phyloP scores from a whole-genome alignment of 2,113 vertebrate genomes.

The Gadus macrocephalus region DNA sequence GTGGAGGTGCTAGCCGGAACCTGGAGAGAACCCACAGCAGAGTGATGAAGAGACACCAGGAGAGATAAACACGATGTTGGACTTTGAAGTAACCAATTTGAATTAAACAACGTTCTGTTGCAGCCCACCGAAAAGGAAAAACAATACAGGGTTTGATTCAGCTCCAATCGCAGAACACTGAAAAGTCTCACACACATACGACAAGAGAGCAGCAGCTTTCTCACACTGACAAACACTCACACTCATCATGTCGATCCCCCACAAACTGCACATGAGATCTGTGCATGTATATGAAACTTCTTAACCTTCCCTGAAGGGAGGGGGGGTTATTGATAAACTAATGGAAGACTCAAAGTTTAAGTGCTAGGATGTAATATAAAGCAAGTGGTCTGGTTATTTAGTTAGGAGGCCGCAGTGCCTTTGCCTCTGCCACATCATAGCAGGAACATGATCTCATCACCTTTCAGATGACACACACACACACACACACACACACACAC shows the following conservation, averaged over 20 bases:
- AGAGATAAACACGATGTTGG: not conserved
- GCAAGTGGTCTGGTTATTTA: too few relatives aligned
- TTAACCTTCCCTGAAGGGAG: too few relatives aligned
- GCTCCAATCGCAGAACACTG: conserved; percentile 22
- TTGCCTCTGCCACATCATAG: not conserved
- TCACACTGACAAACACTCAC: not conserved
- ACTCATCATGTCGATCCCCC: not conserved
- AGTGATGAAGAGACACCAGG: not conserved
- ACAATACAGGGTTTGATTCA: conserved; percentile 19
- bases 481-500: too few relatives aligned
- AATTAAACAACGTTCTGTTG: conserved; percentile 16
- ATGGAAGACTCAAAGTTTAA: too few relatives aligned
- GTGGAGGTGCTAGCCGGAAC: conserved; percentile 25
- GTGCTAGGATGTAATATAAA: too few relatives aligned
- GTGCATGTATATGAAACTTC: too few relatives aligned
- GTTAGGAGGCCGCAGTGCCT: too few relatives aligned
- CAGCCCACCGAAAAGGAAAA: conserved; percentile 33
- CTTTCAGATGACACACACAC: not conserved
- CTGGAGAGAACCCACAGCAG: not conserved
- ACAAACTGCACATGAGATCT: not conserved
- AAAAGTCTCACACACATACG: conserved; percentile 8
- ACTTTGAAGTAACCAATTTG: conserved; percentile 9
- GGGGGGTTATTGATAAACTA: too few relatives aligned
- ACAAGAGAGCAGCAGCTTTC: too few relatives aligned
- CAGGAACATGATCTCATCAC: not conserved